Evolutionary conservation across 2,888 invertebrate species (phyloP), one percentile per base, ranked within the genome.

Genomic region (Corbicula japonica): DNA sequence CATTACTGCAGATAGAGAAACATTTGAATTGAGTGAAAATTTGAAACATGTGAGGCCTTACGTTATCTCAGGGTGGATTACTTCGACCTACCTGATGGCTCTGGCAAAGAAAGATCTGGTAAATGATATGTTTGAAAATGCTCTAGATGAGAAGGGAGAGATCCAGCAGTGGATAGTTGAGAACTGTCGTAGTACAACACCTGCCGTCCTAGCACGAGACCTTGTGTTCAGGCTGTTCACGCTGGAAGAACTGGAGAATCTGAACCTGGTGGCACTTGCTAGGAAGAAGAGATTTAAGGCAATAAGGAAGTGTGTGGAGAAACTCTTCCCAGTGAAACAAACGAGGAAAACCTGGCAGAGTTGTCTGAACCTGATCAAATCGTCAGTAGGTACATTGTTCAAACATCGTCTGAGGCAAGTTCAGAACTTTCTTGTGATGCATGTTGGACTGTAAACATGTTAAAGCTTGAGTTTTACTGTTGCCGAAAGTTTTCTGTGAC

Each of bases 191-290:
- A 82, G 52, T n/a, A 65, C 35, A 18, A 63, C 75, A 0, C 69
- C 82, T 18, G 72, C 78, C 2, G 50, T 82, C 12, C 54, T 82
- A 34, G 78, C 78, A 21, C 41, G 69, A 69, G 82, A 82, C 61
- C 78, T 82, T 12, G 41, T 78, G 26, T 82, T 82, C 34, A 23
- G 82, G 28, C 35, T 82, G 58, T 75, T 82, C 46, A 78, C 75
- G 0, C 65, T 82, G 5, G 54, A 35, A 6, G 76, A 82, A 50
- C 63, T 82, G 10, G 58, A 69, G 15, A 58, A 61, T 26, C 30
- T 60, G 8, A 75, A 61, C 34, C 18, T 76, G 10, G 23, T 6
- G 0, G 32, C 30, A 3, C 63, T 82, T 46, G 21, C 54, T 15
- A 62, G 54, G 34, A 62, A n/a, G 18, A 65, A 54, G 26, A 69